phyloP scores from a whole-genome alignment of 2,797 vertebrate species.

The Kryptolebias ocellatus region DNA sequence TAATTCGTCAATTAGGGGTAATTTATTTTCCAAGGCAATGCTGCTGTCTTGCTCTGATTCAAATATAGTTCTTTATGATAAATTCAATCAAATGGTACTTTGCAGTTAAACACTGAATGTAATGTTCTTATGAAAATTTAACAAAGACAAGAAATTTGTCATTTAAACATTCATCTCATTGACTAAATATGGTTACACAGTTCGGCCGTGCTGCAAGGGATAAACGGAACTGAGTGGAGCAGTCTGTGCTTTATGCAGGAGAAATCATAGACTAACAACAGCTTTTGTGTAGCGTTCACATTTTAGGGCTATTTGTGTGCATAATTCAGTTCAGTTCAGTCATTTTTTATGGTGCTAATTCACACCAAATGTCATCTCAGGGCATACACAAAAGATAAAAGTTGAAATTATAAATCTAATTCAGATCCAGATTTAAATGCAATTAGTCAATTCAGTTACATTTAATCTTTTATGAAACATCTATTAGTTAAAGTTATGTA shows the following conservation, averaged over 20 bases:
- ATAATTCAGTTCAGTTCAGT: too few species aligned
- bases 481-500: too few species aligned
- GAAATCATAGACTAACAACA: slow-evolving; percentile 21
- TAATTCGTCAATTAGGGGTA: slow-evolving; percentile 84
- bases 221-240: slow-evolving; percentile 60
- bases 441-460: too few species aligned
- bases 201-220: slow-evolving; percentile 76
- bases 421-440: too few species aligned
- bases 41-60: slow-evolving; percentile 79
- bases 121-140: slow-evolving; percentile 83
- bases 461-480: too few species aligned
- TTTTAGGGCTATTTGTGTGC: background rate
- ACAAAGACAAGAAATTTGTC: slow-evolving; percentile 79
- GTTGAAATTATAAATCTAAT: too few species aligned
- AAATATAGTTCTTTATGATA: slow-evolving; percentile 90
- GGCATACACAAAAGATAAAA: too few species aligned
- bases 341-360: too few species aligned
- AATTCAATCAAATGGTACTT: slow-evolving; percentile 89
- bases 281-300: background rate
- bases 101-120: slow-evolving; percentile 86
- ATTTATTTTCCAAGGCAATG: slow-evolving; percentile 79
- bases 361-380: too few species aligned
- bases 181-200: slow-evolving; percentile 77
- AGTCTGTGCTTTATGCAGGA: slow-evolving; percentile 43
- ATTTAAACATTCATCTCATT: slow-evolving; percentile 81